Conservation (phyloP, 2,113 vertebrate species). For the Odontophorus gujanensis region DNA sequence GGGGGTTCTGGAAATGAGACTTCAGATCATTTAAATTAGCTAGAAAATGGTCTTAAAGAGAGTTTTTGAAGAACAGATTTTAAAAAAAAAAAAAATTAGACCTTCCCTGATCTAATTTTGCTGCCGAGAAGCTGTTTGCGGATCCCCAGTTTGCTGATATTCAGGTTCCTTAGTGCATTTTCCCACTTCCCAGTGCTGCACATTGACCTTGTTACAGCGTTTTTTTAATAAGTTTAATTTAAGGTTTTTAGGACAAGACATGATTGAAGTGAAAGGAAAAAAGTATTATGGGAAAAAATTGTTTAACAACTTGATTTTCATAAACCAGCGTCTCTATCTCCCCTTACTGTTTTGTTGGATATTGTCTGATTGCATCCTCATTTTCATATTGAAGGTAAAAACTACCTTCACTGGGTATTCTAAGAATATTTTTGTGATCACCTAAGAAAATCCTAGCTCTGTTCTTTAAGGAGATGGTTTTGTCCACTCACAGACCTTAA, state of each 20-base stretch:
- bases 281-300: background rate
- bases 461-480: background rate
- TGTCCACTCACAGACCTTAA: background rate
- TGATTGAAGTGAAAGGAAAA: background rate
- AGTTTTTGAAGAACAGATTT: background rate
- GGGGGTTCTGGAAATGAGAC: background rate
- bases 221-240: background rate
- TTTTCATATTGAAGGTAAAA: background rate
- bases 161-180: background rate
- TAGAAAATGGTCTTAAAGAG: background rate
- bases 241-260: background rate
- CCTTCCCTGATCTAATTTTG: background rate
- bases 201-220: background rate
- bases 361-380: fast-evolving
- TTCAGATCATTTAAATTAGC: background rate
- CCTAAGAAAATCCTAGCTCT: background rate
- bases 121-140: background rate
- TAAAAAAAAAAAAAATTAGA: background rate
- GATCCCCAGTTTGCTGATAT: background rate
- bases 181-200: background rate
- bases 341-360: background rate
- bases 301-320: background rate
- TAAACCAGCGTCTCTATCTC: background rate
- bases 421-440: background rate
- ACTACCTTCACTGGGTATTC: background rate